These are phyloP conservation scores for Xenopus tropicalis DNA, from an alignment of 2,113 vertebrate species.

Conservation along the genomic window DNA sequence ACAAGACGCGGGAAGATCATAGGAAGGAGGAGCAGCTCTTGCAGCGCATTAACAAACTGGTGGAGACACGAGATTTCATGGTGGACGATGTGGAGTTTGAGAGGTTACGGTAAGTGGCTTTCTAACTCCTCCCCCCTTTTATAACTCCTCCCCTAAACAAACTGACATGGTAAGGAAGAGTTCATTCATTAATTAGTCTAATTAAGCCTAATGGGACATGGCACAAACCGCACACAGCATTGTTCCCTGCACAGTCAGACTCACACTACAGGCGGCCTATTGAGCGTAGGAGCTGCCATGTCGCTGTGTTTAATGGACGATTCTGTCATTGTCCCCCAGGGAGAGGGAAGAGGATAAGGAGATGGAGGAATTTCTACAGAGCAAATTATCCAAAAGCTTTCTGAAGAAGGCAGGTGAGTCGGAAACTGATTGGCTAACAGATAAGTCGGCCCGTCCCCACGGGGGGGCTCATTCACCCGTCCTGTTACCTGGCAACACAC, in stretches of 20 bases:
- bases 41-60: slow-evolving; percentile 84
- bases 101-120: slow-evolving; percentile 69
- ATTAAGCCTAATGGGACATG: no score
- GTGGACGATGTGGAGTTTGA: slow-evolving; percentile 90
- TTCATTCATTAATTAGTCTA: no score
- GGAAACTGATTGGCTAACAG: no score
- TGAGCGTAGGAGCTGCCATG: no score
- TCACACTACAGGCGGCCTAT: no score
- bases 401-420: slow-evolving; percentile 69
- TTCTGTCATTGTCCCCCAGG: slow-evolving; percentile 51
- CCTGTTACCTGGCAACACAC: not conserved
- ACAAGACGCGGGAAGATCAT: slow-evolving; percentile 75
- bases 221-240: no score
- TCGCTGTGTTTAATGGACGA: no score
- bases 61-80: slow-evolving; percentile 84
- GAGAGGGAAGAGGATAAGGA: slow-evolving; percentile 85
- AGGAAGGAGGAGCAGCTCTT: slow-evolving; percentile 80
- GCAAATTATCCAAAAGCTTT: slow-evolving; percentile 70
- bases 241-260: no score
- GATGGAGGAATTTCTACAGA: slow-evolving; percentile 83
- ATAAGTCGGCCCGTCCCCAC: no score
- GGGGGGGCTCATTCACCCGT: not conserved
- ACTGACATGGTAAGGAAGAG: not conserved
- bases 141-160: no score
- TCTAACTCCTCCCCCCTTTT: not conserved